These are phyloP conservation scores for Ligdia adustata DNA, from an alignment of 2,888 invertebrate genomes.

Conservation along the genomic window DNA sequence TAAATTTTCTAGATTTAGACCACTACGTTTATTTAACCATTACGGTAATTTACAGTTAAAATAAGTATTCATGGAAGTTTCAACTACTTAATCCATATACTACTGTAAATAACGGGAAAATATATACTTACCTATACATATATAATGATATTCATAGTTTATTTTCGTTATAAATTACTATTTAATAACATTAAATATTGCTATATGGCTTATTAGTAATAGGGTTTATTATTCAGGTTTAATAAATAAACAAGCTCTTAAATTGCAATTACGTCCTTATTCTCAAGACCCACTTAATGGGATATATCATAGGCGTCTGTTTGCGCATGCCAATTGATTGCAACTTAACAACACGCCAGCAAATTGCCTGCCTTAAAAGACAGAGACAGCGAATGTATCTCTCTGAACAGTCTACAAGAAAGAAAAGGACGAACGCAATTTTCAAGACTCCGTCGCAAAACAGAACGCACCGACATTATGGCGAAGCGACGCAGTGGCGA, in stretches of 20 bases:
- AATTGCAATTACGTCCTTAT: constrained; percentile 45
- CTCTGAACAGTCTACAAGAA: constrained; percentile 10
- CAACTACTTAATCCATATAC: too few relatives aligned
- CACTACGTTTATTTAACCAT: too few relatives aligned
- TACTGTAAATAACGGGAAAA: too few relatives aligned
- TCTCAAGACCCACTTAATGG: constrained; percentile 70
- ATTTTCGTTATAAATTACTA: too few relatives aligned
- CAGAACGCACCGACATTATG: constrained; percentile 53
- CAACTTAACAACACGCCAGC: constrained; percentile 82
- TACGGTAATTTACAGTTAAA: too few relatives aligned
- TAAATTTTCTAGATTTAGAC: too few relatives aligned
- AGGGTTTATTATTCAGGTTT: too few relatives aligned
- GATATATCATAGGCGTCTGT: constrained; percentile 85
- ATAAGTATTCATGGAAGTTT: too few relatives aligned
- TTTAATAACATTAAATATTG: too few relatives aligned
- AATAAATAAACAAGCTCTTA: constrained; percentile 34
- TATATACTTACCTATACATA: too few relatives aligned
- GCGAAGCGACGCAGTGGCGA: constrained; percentile 58
- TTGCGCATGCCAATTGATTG: constrained; percentile 85
- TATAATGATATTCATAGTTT: too few relatives aligned
- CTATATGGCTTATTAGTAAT: too few relatives aligned
- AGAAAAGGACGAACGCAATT: constrained; percentile 44
- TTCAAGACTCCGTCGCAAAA: constrained; percentile 29
- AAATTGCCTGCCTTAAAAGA: constrained; percentile 66
- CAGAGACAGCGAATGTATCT: constrained; percentile 44